Conservation (phyloP, 2,888 invertebrate genomes). For the Archips crataeganus region DNA sequence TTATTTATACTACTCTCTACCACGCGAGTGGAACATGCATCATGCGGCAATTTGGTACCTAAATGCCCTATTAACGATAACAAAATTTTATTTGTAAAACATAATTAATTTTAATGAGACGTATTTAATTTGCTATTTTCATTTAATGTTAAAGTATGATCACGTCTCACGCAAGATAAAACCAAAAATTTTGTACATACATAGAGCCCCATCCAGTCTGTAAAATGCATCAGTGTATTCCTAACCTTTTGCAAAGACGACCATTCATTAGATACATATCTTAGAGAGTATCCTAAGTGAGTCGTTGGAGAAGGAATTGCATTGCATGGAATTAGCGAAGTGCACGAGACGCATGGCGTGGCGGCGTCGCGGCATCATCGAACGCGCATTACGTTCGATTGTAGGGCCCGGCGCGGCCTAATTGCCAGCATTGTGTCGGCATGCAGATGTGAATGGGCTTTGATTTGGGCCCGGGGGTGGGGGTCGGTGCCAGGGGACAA, state of each 20-base stretch:
- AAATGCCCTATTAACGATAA: constrained; percentile 25
- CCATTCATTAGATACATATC: neutral
- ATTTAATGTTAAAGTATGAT: neutral
- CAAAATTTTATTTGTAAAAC: constrained; percentile 6
- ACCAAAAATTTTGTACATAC: neutral
- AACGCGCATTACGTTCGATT: constrained; percentile 84
- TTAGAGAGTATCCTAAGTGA: constrained; percentile 20
- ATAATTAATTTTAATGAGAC: neutral
- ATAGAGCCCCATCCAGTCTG: neutral
- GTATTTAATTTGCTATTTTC: neutral
- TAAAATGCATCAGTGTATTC: neutral
- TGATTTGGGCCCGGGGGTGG: constrained; percentile 81
- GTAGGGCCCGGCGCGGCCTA: constrained; percentile 82
- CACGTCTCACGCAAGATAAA: neutral
- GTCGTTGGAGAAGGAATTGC: constrained; percentile 45
- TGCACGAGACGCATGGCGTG: constrained; percentile 30
- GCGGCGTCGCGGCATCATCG: constrained; percentile 68
- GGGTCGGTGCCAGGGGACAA: constrained; percentile 82
- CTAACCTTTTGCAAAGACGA: neutral
- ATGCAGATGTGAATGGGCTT: constrained; percentile 87
- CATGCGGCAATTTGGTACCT: constrained; percentile 20
- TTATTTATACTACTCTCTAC: constrained; percentile 28
- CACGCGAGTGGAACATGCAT: constrained; percentile 38
- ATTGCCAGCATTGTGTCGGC: constrained; percentile 86
- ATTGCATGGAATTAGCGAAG: constrained; percentile 50